These are phyloP conservation scores for Temnothorax nylanderi DNA, from an alignment of 1,140 invertebrate genomes.

Conservation along the genomic window DNA sequence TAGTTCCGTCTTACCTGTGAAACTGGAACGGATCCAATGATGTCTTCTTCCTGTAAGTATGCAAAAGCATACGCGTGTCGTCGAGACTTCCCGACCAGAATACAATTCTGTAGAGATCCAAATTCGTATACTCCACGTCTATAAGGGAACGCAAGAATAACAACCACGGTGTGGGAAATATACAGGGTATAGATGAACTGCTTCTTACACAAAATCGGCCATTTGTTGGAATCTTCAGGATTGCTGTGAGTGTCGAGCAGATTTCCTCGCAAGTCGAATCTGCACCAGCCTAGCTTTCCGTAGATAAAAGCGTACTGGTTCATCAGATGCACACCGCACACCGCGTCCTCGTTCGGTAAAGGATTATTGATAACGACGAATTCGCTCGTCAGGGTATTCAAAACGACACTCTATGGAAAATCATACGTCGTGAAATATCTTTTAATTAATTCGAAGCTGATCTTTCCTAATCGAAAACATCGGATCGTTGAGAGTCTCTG, in stretches of 20 bases:
- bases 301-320: conserved; percentile 92
- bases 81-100: conserved; percentile 94
- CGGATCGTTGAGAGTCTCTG: too few relatives aligned
- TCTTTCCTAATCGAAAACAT: neutral
- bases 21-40: conserved; percentile 90
- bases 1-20: conserved; percentile 86
- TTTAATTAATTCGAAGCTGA: neutral
- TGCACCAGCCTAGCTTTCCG: conserved; percentile 88
- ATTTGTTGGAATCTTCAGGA: conserved; percentile 87
- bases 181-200: neutral
- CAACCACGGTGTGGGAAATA: conserved; percentile 45
- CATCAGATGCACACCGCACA: conserved; percentile 90
- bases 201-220: conserved; percentile 90
- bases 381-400: conserved; percentile 97
- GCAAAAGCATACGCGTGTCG: conserved; percentile 89
- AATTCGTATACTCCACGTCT: conserved; percentile 91
- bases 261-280: conserved; percentile 92
- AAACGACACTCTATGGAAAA: conserved; percentile 90
- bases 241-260: conserved; percentile 87
- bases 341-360: conserved; percentile 89
- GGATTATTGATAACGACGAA: conserved; percentile 94
- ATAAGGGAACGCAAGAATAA: conserved; percentile 51
- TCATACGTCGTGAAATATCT: conserved; percentile 24
- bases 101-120: conserved; percentile 90
- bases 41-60: conserved; percentile 86